Evolutionary conservation across 2,888 invertebrate species (phyloP), one percentile per base, ranked within the genome.

Genomic region (Lasiommata megera): DNA sequence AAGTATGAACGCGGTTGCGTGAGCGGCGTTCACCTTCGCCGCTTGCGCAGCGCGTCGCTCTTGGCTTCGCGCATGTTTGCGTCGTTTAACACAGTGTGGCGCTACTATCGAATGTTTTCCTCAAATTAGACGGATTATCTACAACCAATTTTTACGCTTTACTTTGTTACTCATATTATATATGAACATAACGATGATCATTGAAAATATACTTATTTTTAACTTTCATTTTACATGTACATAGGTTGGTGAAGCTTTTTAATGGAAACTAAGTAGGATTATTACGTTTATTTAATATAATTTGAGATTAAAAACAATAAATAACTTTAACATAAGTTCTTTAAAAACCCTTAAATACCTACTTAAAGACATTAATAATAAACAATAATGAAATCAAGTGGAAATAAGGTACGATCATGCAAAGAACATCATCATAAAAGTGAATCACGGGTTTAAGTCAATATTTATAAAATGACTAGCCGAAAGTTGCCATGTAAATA

Each of bases 61-160:
- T 23, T 23, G 23, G 3, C 23, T 23, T 3, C 23, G 11, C 9
- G 34, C 34, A 3, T 34, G 34, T 34, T 72, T 67, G 67, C 53
- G 67, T 80, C 74, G 66, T 74, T 73, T 75, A 73, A 69, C 80
- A 67, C 78, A 55, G 70, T 72, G 74, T 82, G 84, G 82, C 83
- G 80, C 71, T 75, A 66, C 64, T 56, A 63, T 67, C 59, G 69
- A 63, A 58, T 69, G 65, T 66, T 72, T 70, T 67, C 65, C 54
- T 56, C 57, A 60, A 61, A 65, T 59, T 61, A 44, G 50, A 11
- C 6, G n/a, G 18, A 56, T 36, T 38, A 29, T 6, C 53, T 56
- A 3, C 11, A 34, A 11, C 34, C 34, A 9, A 34, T 9, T 11
- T 34, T 11, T 11, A 34, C 11, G 34, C 9, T 11, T 34, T 34